Evolutionary conservation across 2,113 vertebrate genomes (phyloP), one percentile per base, ranked within the genome.

Genomic region (Delphinapterus leucas): DNA sequence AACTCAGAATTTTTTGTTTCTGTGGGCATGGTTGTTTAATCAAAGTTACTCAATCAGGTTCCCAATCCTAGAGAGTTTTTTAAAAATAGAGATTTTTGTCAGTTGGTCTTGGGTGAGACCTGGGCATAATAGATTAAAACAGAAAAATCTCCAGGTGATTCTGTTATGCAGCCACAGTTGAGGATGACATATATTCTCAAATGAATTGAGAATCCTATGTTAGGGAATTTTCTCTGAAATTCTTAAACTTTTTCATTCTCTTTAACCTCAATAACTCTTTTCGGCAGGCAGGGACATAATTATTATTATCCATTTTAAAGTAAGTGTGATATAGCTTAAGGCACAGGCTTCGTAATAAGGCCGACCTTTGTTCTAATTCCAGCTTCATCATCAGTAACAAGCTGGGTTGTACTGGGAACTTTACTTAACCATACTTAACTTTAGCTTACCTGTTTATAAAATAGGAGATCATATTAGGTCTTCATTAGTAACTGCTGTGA

Each of bases 141-240:
- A 80, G n/a, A 58, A 36, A 36, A 25, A 55, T 71, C n/a, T 90
- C 55, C 20, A 60, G 21, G 60, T 68, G 47, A 82, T 74, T 60
- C 33, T 74, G 33, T 83, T 68, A 23, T 82, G 23, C 20, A 68
- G 9, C 77, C 31, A 71, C 8, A 12, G 49, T 77, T 41, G n/a
- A 88, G 41, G 49, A 88, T 60, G 41, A 71, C n/a, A 10, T 15
- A 68, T 96, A 33, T 90, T 80, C 63, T 84, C 4, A 4, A 53
- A 87, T 81, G 49, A 91, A 92, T 61, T 82, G 92, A 94, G 82
- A 94, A 88, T 82, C 49, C 33, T 53, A 38, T 23, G 21, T 83
- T n/a, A 96, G 90, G 60, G 33, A 44, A 70, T 89, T 82, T 90
- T 94, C 47, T 87, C 58, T 86, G 60, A 91, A 88, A 74, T 49